Percentiles rank a stretch among this genome's conserved stretches.
Evolutionary conservation across 2,113 vertebrate species (phyloP).

Genomic region (Thalassoma bifasciatum): DNA sequence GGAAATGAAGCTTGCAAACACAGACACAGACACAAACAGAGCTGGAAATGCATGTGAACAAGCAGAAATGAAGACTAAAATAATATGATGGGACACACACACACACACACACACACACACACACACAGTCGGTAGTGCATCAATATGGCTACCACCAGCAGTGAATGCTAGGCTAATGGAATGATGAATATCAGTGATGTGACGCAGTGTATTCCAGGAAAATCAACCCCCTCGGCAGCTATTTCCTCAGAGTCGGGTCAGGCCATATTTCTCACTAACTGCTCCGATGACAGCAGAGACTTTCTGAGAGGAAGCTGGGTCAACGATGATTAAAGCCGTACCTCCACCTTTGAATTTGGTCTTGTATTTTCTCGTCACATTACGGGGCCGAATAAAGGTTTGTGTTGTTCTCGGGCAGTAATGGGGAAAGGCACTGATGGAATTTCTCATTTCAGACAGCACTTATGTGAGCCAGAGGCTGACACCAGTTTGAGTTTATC

Average conservation of each 20-base stretch:
- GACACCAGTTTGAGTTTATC: too few relatives aligned
- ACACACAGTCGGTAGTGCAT: slow-evolving; percentile 16
- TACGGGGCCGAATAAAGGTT: not conserved
- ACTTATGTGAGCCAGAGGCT: too few relatives aligned
- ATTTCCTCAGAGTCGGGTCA: slow-evolving; percentile 39
- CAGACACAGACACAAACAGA: slow-evolving; percentile 8
- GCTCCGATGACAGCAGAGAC: slow-evolving; percentile 48
- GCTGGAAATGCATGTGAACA: not conserved
- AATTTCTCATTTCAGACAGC: too few relatives aligned
- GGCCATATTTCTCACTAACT: slow-evolving; percentile 61
- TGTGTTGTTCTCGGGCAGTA: not conserved
- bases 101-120: not conserved
- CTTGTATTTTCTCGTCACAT: slow-evolving; percentile 22
- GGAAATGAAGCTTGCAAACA: slow-evolving; percentile 1
- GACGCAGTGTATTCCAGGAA: slow-evolving; percentile 68
- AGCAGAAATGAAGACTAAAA: slow-evolving; percentile 25
- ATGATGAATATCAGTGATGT: slow-evolving; percentile 58
- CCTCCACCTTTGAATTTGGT: slow-evolving; percentile 25
- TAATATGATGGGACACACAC: slow-evolving; percentile 46
- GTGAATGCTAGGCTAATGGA: slow-evolving; percentile 55
- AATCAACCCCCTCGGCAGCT: slow-evolving; percentile 47
- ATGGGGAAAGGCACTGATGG: slow-evolving; percentile 5
- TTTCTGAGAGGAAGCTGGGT: slow-evolving; percentile 57
- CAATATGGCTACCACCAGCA: slow-evolving; percentile 35
- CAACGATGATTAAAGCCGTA: slow-evolving; percentile 51